Evolutionary conservation across 1,140 invertebrate genomes (phyloP).

Genomic region (Cydia splendana): DNA sequence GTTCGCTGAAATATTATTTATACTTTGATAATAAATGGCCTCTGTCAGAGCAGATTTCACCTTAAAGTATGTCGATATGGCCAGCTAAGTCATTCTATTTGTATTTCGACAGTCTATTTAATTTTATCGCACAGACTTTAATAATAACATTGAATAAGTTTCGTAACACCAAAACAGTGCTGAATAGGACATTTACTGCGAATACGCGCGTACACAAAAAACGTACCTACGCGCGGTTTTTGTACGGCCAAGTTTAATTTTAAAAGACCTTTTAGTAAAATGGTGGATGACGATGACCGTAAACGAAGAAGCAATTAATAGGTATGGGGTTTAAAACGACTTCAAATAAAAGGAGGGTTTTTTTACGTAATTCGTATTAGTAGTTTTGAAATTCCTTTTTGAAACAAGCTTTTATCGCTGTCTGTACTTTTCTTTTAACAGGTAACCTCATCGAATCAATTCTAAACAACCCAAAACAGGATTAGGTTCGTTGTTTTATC

Average conservation of each 20-base stretch:
- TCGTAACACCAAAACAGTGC: background rate
- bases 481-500: too few relatives aligned
- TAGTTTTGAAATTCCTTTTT: too few relatives aligned
- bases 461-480: too few relatives aligned
- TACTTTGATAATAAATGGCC: background rate
- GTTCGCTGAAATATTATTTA: too few relatives aligned
- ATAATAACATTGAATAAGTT: slow-evolving; percentile 6
- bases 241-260: background rate
- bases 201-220: background rate
- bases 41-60: background rate
- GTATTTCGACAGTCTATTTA: background rate
- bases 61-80: background rate
- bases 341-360: too few relatives aligned
- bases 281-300: background rate
- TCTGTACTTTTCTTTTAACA: too few relatives aligned
- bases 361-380: too few relatives aligned
- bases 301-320: background rate
- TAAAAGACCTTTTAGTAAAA: background rate
- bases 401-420: too few relatives aligned
- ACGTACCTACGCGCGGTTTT: background rate
- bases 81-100: background rate
- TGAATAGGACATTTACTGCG: slow-evolving; percentile 1
- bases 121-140: background rate
- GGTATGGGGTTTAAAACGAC: too few relatives aligned
- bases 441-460: too few relatives aligned